These are phyloP conservation scores for Nemoura dubitans DNA, from an alignment of 2,888 invertebrate genomes.

Conservation along the genomic window DNA sequence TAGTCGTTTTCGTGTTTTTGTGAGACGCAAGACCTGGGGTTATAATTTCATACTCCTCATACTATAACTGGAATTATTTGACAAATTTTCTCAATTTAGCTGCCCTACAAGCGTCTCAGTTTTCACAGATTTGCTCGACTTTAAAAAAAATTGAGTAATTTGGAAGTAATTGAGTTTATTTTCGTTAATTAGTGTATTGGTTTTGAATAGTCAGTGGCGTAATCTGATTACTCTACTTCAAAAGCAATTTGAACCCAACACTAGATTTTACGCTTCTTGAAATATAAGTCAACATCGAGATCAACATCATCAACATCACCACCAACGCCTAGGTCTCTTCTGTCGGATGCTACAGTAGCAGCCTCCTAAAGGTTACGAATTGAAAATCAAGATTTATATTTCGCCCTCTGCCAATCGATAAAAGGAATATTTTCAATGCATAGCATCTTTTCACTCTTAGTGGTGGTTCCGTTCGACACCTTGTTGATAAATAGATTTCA, in stretches of 20 bases:
- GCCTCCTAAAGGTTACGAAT: neutral
- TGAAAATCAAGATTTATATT: slow-evolving; percentile 37
- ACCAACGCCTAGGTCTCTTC: neutral
- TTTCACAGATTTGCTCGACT: too few species aligned
- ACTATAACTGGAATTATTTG: too few species aligned
- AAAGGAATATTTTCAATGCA: slow-evolving; percentile 36
- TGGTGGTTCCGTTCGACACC: slow-evolving; percentile 33
- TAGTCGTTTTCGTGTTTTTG: too few species aligned
- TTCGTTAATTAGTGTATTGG: neutral
- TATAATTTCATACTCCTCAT: too few species aligned
- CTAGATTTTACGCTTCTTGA: neutral
- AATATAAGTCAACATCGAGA: neutral
- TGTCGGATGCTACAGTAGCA: neutral
- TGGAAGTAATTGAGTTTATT: slow-evolving; percentile 7
- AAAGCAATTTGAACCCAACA: neutral
- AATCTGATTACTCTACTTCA: too few species aligned
- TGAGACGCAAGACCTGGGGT: too few species aligned
- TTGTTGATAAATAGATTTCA: slow-evolving; percentile 43
- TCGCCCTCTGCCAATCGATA: slow-evolving; percentile 35
- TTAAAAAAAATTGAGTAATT: neutral
- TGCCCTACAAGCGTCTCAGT: too few species aligned
- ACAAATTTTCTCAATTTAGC: too few species aligned
- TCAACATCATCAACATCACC: neutral
- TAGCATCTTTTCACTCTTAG: slow-evolving; percentile 33
- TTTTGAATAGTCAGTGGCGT: too few species aligned